phyloP scores from a whole-genome alignment of 2,113 vertebrate genomes.

The Engystomops pustulosus region DNA sequence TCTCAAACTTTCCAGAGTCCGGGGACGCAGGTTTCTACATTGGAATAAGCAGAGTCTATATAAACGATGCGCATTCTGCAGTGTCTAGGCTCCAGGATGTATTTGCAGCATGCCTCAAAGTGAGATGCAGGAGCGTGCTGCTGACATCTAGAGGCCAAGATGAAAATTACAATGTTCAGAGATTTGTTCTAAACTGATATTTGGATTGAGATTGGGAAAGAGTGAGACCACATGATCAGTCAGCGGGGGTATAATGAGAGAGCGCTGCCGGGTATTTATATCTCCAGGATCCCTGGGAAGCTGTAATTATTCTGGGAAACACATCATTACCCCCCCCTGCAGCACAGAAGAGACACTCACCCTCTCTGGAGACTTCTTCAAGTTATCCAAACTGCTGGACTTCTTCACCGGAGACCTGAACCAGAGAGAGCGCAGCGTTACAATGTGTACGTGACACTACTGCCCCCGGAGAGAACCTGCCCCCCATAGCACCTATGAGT shows the following conservation, averaged over 20 bases:
- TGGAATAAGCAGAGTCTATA: neutral
- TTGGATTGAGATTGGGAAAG: no score
- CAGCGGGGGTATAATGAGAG: neutral
- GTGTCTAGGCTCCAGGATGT: neutral
- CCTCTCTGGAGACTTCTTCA: slow-evolving; percentile 79
- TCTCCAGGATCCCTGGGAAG: neutral
- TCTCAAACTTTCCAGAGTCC: slow-evolving; percentile 71
- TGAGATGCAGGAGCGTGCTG: neutral
- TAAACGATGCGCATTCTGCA: neutral
- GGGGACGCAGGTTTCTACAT: slow-evolving; percentile 73
- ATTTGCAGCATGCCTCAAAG: neutral
- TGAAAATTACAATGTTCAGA: neutral
- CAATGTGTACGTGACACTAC: no score
- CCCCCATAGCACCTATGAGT: neutral
- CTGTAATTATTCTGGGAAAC: neutral
- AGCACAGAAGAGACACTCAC: slow-evolving; percentile 66
- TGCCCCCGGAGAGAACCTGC: no score
- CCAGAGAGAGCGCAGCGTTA: slow-evolving; percentile 37
- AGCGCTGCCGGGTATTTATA: neutral
- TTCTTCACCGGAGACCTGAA: slow-evolving; percentile 76
- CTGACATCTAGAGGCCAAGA: neutral
- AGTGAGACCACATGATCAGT: no score
- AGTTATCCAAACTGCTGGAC: slow-evolving; percentile 78
- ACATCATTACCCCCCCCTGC: neutral
- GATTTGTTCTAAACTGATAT: neutral